Evolutionary conservation across 2,797 vertebrate species (phyloP).

Genomic region (Pterois miles): DNA sequence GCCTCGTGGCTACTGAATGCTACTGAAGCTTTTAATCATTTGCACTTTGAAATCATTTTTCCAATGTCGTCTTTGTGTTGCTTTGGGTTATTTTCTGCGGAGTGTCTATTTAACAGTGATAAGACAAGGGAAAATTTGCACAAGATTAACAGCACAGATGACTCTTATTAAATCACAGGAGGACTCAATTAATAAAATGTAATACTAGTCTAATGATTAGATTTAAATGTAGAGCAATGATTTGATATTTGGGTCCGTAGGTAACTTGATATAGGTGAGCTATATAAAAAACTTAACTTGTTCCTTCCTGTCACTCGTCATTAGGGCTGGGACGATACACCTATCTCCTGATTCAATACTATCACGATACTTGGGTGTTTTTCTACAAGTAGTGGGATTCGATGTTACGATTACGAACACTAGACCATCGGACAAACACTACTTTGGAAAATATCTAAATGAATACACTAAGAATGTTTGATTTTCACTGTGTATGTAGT

Average conservation of each 20-base stretch:
- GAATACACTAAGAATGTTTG: too few species aligned
- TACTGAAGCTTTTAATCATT: conserved; percentile 4
- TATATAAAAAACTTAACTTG: too few species aligned
- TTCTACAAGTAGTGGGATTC: too few species aligned
- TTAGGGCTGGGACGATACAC: too few species aligned
- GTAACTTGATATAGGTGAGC: too few species aligned
- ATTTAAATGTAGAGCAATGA: neutral
- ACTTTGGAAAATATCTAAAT: too few species aligned
- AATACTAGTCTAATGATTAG: neutral
- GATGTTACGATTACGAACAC: too few species aligned
- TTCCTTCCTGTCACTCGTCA: too few species aligned
- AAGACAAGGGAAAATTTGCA: neutral
- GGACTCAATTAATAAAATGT: neutral
- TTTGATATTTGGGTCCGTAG: neutral
- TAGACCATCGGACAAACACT: too few species aligned
- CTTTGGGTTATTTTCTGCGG: neutral
- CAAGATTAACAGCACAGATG: neutral
- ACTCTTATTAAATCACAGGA: neutral
- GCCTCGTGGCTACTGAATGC: neutral
- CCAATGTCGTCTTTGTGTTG: neutral
- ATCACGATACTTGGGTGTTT: too few species aligned
- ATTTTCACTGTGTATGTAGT: too few species aligned
- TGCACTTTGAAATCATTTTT: neutral
- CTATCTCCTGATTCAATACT: too few species aligned
- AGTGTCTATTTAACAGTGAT: conserved; percentile 1